Conservation (phyloP, 2,888 invertebrate species). For the Tipula vernalis region DNA sequence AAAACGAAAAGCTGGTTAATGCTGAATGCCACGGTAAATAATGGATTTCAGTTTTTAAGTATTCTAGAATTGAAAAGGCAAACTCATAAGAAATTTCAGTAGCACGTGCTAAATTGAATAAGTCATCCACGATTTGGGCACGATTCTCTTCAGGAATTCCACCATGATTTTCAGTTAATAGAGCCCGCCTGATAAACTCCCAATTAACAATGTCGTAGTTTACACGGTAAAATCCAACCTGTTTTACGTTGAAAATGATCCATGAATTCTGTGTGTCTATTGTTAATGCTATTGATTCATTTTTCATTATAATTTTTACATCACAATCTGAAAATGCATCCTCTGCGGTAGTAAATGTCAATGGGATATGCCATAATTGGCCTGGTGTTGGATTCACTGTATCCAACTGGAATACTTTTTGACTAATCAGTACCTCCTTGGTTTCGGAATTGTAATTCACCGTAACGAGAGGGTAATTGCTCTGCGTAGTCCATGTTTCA, state of each 20-base stretch:
- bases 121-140: constrained; percentile 72
- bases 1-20: constrained; percentile 34
- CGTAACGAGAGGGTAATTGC: constrained; percentile 46
- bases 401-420: constrained; percentile 17
- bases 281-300: neutral
- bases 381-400: constrained; percentile 19
- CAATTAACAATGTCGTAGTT: constrained; percentile 50
- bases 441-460: constrained; percentile 26
- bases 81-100: constrained; percentile 29
- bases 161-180: constrained; percentile 34
- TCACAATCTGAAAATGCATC: constrained; percentile 19
- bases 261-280: constrained; percentile 30
- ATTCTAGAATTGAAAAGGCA: constrained; percentile 45
- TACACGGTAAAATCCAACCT: constrained; percentile 52
- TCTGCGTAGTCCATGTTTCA: constrained; percentile 42
- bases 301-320: neutral
- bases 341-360: constrained; percentile 20
- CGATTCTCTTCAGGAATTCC: constrained; percentile 53
- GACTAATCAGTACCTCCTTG: neutral
- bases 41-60: constrained; percentile 44
- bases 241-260: constrained; percentile 48
- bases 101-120: constrained; percentile 38
- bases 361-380: constrained; percentile 34
- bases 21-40: constrained; percentile 60
- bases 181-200: constrained; percentile 37